Evolutionary conservation across 2,888 invertebrate species (phyloP), one percentile per base, ranked within the genome.

Genomic region (Epinotia ramella): DNA sequence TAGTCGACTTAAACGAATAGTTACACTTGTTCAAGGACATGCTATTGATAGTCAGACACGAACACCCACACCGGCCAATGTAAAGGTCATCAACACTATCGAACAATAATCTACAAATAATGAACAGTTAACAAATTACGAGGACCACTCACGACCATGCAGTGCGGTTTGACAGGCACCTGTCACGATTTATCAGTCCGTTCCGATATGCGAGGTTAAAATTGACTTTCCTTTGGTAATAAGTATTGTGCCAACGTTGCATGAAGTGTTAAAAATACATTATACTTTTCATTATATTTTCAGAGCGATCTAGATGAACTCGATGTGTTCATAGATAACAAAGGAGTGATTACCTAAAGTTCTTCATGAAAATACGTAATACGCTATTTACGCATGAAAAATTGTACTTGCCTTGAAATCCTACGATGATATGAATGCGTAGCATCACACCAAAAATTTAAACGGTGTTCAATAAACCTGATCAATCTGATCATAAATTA

Each of bases 181-280:
- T 73, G 73, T 73, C 76, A 73, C 57, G 63, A 62, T 73, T 76
- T 76, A 76, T 76, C 76, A 69, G 73, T 49, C 33, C 59, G 44
- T 40, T 71, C 56, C 46, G 67, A 68, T 66, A 53, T 60, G 68
- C 60, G 62, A 67, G 62, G 56, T 71, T 67, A 59, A 57, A 28
- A 59, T 65, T 67, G 44, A 72, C 76, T 76, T 76, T 67, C 76
- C 57, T 72, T 76, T 63, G 60, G 67, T 56, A 46, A 64, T 64
- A 68, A 63, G 44, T 60, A 69, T 40, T 57, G 59, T 44, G 20
- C 56, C 18, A 33, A 18, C 9, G 49, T 24, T 46, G 11, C 33
- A 18, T 53, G 12, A 53, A 33, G 33, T 53, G 53, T 71, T 49
- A 4, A n/a, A 53, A 18, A 40, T 20, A 18, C 40, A 40, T 40